Evolutionary conservation across 2,113 vertebrate genomes (phyloP), one percentile per base, ranked within the genome.

Genomic region (Corythoichthys haematopterus): DNA sequence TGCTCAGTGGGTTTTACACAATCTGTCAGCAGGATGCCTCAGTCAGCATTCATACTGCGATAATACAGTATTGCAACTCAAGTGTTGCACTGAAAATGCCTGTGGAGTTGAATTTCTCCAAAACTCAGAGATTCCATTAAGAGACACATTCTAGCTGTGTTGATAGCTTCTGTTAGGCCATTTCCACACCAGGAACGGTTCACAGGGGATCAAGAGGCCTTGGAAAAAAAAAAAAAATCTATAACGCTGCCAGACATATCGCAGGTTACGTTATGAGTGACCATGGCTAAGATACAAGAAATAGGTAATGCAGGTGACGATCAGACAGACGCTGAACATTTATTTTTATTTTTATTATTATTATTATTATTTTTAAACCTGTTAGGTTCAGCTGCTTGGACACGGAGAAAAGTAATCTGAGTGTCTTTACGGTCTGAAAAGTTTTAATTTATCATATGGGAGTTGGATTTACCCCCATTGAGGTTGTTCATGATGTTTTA

Each of bases 171-270:
- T 36, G 33, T 56, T 61, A 43, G 59, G 59, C n/a, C 3, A 45
- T 62, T 45, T 62, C 38, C 59, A 45, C 40, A 40, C n/a, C 38
- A 45, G 40, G 60, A 46, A 28, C 40, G 10, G 36, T 57, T 57
- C 40, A n/a, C n/a, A 20, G 38, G 59, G 38, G 59, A 43, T 61
- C 16, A 61, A 20, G 38, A 61, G n/a, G 58, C 38, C 58, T 60
- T 60, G 58, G 36, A 43, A 43, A 43, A 43, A 2, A 8, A 15
- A 40, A 38, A 20, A 43, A n/a, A 61, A 43, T 61, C 59, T 43
- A 43, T 43, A 40, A 43, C 37, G 38, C 58, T 13, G 33, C 55
- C 33, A 36, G 55, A 57, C 55, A 57, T 33, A 36, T 15, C 13
- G 55, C 28, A 57, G 55, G 12, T 36, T 36, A 15, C 5, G 33